These are phyloP conservation scores for Watsonalla cultraria DNA, from an alignment of 2,888 invertebrate genomes.

Conservation along the genomic window DNA sequence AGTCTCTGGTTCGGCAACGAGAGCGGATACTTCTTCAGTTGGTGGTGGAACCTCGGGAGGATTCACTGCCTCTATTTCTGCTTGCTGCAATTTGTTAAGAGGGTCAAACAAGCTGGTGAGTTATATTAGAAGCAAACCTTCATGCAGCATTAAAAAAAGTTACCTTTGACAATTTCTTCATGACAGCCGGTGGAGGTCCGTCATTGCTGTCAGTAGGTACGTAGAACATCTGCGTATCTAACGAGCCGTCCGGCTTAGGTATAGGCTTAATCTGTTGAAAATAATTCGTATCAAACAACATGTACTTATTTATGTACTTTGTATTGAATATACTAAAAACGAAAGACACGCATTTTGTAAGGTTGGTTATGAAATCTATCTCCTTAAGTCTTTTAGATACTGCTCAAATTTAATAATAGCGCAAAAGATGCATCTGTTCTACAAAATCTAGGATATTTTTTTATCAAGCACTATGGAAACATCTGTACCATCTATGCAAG, in stretches of 20 bases:
- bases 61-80: conserved; percentile 35
- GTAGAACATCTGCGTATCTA: conserved; percentile 88
- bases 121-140: neutral
- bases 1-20: conserved; percentile 14
- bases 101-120: neutral
- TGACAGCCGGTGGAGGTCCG: conserved; percentile 65
- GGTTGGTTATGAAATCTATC: too few species aligned
- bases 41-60: conserved; percentile 6
- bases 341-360: too few species aligned
- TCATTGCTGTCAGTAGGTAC: conserved; percentile 84
- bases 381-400: too few species aligned
- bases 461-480: too few species aligned
- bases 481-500: too few species aligned
- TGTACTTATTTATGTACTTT: too few species aligned
- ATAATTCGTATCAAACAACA: conserved; percentile 1
- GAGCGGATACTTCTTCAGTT: conserved; percentile 10
- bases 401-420: too few species aligned
- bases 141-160: neutral
- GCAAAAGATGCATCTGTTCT: too few species aligned
- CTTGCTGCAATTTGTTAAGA: conserved; percentile 33
- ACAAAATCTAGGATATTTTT: too few species aligned
- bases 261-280: conserved; percentile 84
- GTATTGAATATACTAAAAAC: too few species aligned
- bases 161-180: conserved; percentile 64
- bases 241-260: conserved; percentile 86